These are phyloP conservation scores for Rhogogaster chlorosoma DNA, from an alignment of 2,888 invertebrate genomes.

Conservation along the genomic window DNA sequence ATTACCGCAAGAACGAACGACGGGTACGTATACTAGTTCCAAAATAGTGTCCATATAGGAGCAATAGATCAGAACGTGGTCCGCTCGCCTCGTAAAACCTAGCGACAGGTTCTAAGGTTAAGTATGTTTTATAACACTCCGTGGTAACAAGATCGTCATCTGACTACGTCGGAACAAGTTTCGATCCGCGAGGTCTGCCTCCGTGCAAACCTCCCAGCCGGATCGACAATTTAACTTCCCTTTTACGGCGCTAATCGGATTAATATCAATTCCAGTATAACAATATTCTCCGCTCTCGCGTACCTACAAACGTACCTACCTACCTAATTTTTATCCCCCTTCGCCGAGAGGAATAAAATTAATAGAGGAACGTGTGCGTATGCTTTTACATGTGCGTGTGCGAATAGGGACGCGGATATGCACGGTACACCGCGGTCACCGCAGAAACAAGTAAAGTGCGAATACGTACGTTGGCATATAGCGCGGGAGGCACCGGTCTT, in stretches of 20 bases:
- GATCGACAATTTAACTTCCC: slow-evolving; percentile 44
- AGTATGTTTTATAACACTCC: slow-evolving; percentile 50
- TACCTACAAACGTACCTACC: neutral
- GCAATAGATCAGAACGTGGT: slow-evolving; percentile 47
- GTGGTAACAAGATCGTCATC: slow-evolving; percentile 40
- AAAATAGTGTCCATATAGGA: slow-evolving; percentile 46
- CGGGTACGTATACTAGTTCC: slow-evolving; percentile 2
- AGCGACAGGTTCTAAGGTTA: slow-evolving; percentile 50
- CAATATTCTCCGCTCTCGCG: slow-evolving; percentile 27
- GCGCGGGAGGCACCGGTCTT: slow-evolving; percentile 31
- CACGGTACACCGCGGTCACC: slow-evolving; percentile 16
- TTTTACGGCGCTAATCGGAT: slow-evolving; percentile 46
- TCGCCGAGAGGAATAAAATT: slow-evolving; percentile 56
- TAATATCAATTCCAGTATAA: slow-evolving; percentile 44
- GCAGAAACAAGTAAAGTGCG: slow-evolving; percentile 1
- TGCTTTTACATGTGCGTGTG: neutral
- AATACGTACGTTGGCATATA: slow-evolving; percentile 41
- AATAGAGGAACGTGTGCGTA: slow-evolving; percentile 56
- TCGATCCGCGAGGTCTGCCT: slow-evolving; percentile 12
- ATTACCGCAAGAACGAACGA: slow-evolving; percentile 34
- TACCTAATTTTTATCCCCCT: slow-evolving; percentile 45
- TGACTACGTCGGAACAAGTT: slow-evolving; percentile 34
- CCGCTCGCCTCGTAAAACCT: slow-evolving; percentile 44
- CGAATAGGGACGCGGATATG: neutral
- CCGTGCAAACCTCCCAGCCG: neutral